Conservation (phyloP, 2,888 invertebrate genomes). For the Pogonocherus hispidulus region DNA sequence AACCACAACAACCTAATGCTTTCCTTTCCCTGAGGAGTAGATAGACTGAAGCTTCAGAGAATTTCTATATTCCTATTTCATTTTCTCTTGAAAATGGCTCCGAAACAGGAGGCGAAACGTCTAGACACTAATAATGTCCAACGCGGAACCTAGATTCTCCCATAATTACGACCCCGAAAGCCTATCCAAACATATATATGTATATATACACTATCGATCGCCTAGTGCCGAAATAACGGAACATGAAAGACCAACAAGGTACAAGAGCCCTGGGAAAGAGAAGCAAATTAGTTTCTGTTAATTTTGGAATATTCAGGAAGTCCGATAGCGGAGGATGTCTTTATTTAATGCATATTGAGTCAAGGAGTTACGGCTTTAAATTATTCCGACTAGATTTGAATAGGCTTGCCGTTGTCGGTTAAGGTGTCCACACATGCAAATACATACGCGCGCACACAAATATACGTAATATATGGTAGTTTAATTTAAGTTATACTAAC, state of each 20-base stretch:
- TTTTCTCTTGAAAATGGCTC: too few relatives aligned
- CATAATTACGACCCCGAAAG: too few relatives aligned
- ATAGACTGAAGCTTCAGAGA: too few relatives aligned
- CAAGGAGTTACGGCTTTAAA: not conserved
- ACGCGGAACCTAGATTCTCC: too few relatives aligned
- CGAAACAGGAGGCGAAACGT: too few relatives aligned
- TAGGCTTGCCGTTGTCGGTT: not conserved
- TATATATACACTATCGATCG: constrained; percentile 9
- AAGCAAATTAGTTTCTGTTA: constrained; percentile 7
- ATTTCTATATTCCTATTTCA: too few relatives aligned
- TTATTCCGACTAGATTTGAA: not conserved
- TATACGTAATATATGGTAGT: too few relatives aligned
- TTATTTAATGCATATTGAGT: not conserved
- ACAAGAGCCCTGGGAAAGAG: constrained; percentile 18
- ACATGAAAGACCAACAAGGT: constrained; percentile 10
- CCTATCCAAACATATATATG: too few relatives aligned
- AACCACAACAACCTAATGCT: too few relatives aligned
- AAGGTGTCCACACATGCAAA: not conserved
- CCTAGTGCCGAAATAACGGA: not conserved
- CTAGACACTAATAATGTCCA: too few relatives aligned
- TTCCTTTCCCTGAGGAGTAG: too few relatives aligned
- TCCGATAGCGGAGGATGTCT: not conserved
- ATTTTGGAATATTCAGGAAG: not conserved
- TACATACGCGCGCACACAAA: not conserved
- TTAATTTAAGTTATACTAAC: too few relatives aligned